Evolutionary conservation across 1,140 invertebrate genomes (phyloP).

Genomic region (Pseudomyrmex flavicornis): DNA sequence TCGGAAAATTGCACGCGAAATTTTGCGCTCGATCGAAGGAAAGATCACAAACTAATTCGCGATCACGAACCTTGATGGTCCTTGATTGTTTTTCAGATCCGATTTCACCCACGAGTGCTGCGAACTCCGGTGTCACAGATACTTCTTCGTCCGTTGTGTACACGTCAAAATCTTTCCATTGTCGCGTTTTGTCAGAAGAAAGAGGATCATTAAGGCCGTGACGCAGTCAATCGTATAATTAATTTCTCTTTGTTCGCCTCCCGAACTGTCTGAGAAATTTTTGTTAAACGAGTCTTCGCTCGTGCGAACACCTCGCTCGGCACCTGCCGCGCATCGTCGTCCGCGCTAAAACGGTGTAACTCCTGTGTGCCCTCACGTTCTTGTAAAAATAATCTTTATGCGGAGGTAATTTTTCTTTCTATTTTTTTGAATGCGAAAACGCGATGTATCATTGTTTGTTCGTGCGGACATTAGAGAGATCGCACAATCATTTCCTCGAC

Average conservation of each 20-base stretch:
- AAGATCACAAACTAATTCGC: neutral
- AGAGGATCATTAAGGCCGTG: conserved; percentile 43
- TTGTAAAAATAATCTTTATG: no score
- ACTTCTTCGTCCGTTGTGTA: no score
- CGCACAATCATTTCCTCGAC: no score
- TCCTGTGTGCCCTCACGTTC: neutral
- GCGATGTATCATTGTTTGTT: no score
- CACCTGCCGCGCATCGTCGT: neutral
- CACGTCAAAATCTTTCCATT: conserved; percentile 5
- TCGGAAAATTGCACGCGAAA: no score
- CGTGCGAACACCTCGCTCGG: conserved; percentile 13
- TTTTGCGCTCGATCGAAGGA: no score
- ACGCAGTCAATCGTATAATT: conserved; percentile 28
- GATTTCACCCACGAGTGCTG: conserved; percentile 23
- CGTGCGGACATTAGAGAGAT: no score
- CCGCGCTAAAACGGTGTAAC: neutral
- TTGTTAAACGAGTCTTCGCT: neutral
- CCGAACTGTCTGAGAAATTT: conserved; percentile 9
- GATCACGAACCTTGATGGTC: neutral
- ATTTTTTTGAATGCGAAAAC: no score
- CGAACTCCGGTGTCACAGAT: conserved; percentile 32
- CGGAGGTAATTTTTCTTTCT: no score
- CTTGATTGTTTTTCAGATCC: conserved; percentile 18
- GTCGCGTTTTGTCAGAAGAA: conserved; percentile 27
- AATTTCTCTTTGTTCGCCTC: conserved; percentile 38